These are phyloP conservation scores for Oxyura jamaicensis DNA, from an alignment of 2,113 vertebrate genomes.

Conservation along the genomic window DNA sequence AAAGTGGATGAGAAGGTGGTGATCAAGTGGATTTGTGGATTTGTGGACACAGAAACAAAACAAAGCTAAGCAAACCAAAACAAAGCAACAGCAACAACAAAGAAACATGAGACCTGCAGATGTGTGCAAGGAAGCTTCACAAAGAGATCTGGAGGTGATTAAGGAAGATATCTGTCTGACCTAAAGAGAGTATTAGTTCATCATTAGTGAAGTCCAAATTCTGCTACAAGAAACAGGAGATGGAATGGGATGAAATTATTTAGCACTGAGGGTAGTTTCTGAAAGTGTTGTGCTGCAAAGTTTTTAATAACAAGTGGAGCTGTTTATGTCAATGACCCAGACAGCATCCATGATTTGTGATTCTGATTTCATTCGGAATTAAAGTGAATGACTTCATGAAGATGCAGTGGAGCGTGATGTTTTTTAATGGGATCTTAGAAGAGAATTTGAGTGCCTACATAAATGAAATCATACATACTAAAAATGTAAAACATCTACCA, in stretches of 20 bases:
- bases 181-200: background rate
- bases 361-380: background rate
- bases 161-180: background rate
- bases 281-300: background rate
- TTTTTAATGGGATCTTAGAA: background rate
- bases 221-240: background rate
- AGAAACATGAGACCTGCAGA: rapidly evolving
- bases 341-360: background rate
- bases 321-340: background rate
- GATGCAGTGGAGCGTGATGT: background rate
- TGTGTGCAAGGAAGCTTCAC: background rate
- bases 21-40: background rate
- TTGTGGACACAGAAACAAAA: background rate
- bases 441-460: background rate
- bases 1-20: background rate
- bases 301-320: background rate
- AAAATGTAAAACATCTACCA: background rate
- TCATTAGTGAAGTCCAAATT: background rate
- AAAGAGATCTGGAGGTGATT: background rate
- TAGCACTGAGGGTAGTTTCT: background rate
- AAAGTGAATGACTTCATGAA: background rate
- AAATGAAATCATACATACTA: background rate
- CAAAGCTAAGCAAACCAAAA: background rate
- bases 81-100: background rate
- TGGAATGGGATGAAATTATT: background rate